Percentiles rank a stretch among this genome's conserved stretches.
These are phyloP conservation scores for Cheilosia vulpina DNA, from an alignment of 2,888 invertebrate genomes.

Conservation along the genomic window DNA sequence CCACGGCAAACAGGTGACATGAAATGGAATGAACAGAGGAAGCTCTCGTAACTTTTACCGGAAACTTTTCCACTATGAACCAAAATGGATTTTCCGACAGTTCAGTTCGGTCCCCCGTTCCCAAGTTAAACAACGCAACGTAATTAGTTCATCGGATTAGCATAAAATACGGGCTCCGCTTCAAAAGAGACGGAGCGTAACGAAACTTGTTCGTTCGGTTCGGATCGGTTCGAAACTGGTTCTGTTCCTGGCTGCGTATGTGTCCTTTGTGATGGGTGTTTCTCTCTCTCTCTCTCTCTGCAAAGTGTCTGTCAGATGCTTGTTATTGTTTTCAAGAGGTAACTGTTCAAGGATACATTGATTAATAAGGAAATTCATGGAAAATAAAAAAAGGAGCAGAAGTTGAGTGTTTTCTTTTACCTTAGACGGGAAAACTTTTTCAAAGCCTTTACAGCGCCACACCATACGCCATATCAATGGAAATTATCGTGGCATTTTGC, in stretches of 20 bases:
- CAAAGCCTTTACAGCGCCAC: constrained; percentile 36
- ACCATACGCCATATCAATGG: constrained; percentile 12
- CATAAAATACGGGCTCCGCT: constrained; percentile 69
- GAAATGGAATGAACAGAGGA: background rate
- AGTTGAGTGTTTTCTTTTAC: background rate
- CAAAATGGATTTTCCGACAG: constrained; percentile 53
- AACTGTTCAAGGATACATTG: constrained; percentile 61
- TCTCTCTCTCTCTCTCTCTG: constrained; percentile 3
- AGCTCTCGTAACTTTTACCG: constrained; percentile 48
- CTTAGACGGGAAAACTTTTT: constrained; percentile 36
- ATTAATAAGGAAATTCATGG: constrained; percentile 63
- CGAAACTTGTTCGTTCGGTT: constrained; percentile 50
- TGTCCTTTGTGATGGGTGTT: background rate
- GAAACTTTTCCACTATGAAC: constrained; percentile 70
- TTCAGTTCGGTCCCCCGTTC: background rate
- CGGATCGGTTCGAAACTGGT: background rate
- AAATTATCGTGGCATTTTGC: constrained; percentile 37
- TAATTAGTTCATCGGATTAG: constrained; percentile 71
- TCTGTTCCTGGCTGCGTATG: background rate
- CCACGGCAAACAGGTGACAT: constrained; percentile 55
- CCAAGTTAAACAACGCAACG: constrained; percentile 68
- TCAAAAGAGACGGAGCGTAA: constrained; percentile 26
- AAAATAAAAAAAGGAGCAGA: background rate
- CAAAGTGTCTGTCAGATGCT: constrained; percentile 39
- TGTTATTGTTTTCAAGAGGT: constrained; percentile 54